Base-by-base conservation (phyloP, 2,888 invertebrate genomes). In the Axea sp. region DNA sequence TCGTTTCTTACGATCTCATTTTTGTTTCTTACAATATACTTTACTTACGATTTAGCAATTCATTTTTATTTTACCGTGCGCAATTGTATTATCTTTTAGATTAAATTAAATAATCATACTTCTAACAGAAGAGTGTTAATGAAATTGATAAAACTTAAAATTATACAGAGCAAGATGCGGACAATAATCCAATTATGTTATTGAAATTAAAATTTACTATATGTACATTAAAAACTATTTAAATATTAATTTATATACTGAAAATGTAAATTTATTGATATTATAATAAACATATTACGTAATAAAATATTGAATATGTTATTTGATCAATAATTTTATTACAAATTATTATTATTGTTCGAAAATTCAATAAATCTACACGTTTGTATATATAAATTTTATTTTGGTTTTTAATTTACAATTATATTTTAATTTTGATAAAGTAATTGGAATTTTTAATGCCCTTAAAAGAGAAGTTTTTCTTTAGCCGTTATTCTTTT, bases 11-110 rank as follows among this genome's bases (percentile, higher is more conserved):
- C 17, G 3, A 1, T 57, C 9, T 33, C 28, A 22, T 3, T 35
- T 31, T 35, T 12, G 8, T 7, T 45, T 33, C 33, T 35, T 43
- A 26, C 17, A 8, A 31, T 55, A 35, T 26, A 31, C 39, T 47
- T 65, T 57, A 67, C 67, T 67, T 67, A 67, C 67, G 17, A 68
- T 12, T 37, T 14, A n/a, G 19, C 15, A 41, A 28, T 14, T 45
- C 7, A 12, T 19, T 28, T 39, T 47, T 41, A 0, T 51, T 51
- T 68, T 41, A 60, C 11, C 28, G 35, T 53, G 60, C 60, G 59
- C 57, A 51, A 14, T 31, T 30, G 11, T 24, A 43, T 26, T 35
- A n/a, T 35, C 8, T 55, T 39, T 51, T 30, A 15, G 4, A 35
- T 12, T 15, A 9, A 35, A 43, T 33, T 22, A 43, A 43, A 35